Evolutionary conservation across 2,797 vertebrate species (phyloP).

Genomic region (Fundulus diaphanus): DNA sequence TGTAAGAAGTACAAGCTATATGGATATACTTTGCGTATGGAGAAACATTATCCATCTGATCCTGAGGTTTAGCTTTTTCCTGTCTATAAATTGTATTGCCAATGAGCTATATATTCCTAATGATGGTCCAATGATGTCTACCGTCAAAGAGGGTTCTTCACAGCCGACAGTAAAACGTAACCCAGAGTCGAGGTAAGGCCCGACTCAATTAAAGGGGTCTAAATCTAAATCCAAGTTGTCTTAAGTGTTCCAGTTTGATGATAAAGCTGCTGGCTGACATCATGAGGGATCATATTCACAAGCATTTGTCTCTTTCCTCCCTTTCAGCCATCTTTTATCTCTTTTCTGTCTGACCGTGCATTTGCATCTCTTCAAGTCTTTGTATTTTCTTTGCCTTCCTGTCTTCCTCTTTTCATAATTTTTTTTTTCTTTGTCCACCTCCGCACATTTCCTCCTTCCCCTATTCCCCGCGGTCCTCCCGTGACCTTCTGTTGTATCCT

Average conservation of each 20-base stretch:
- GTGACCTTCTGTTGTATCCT: constrained; percentile 39
- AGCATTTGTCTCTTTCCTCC: constrained; percentile 46
- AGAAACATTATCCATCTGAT: constrained; percentile 52
- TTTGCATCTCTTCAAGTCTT: constrained; percentile 38
- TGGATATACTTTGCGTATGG: constrained; percentile 35
- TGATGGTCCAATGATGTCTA: constrained; percentile 56
- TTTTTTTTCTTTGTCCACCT: constrained; percentile 1
- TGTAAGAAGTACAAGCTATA: constrained; percentile 31
- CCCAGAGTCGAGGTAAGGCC: constrained; percentile 52
- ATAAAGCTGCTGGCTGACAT: constrained; percentile 68
- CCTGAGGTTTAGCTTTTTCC: constrained; percentile 55
- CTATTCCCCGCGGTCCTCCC: constrained; percentile 27
- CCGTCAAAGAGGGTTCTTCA: constrained; percentile 57
- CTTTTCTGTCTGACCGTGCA: constrained; percentile 26
- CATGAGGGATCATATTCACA: constrained; percentile 43
- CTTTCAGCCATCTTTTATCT: constrained; percentile 47
- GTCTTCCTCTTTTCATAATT: not conserved
- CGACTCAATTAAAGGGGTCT: constrained; percentile 67
- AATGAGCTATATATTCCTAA: constrained; percentile 62
- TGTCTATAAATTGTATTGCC: constrained; percentile 50
- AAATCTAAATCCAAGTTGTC: constrained; percentile 73
- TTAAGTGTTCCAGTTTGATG: constrained; percentile 64
- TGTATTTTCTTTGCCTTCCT: constrained; percentile 6
- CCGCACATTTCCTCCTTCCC: constrained; percentile 10
- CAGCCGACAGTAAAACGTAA: constrained; percentile 67